Evolutionary conservation across 2,113 vertebrate species (phyloP).

Genomic region (Morone saxatilis): DNA sequence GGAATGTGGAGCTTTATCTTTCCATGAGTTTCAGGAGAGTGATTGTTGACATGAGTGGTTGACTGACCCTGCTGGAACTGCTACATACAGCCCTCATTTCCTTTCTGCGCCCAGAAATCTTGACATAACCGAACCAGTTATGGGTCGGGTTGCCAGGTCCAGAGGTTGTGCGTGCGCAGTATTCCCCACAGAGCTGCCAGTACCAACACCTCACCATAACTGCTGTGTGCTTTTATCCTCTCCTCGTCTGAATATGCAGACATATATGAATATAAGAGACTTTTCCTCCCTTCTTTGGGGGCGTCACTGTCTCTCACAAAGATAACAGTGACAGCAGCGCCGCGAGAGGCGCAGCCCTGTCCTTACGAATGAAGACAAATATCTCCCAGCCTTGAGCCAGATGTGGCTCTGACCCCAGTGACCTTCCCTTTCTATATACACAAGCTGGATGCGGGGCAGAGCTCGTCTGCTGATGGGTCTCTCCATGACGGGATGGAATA

Average conservation of each 20-base stretch:
- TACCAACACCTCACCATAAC: slow-evolving; percentile 39
- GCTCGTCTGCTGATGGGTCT: slow-evolving; percentile 12
- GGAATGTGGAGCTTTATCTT: slow-evolving; percentile 57
- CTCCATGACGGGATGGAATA: background rate
- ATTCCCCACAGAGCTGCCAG: slow-evolving; percentile 33
- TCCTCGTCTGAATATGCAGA: slow-evolving; percentile 24
- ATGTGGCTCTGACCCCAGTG: slow-evolving; percentile 59
- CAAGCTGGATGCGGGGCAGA: slow-evolving; percentile 30
- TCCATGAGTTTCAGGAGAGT: slow-evolving; percentile 43
- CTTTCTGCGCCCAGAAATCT: slow-evolving; percentile 42
- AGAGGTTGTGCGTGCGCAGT: background rate
- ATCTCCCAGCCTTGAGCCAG: slow-evolving; percentile 65
- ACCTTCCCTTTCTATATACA: slow-evolving; percentile 22
- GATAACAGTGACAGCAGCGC: slow-evolving; percentile 54
- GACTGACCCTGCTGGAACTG: slow-evolving; percentile 39
- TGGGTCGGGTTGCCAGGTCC: slow-evolving; percentile 11
- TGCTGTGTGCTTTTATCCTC: slow-evolving; percentile 28
- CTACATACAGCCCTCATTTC: slow-evolving; percentile 33
- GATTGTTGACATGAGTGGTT: slow-evolving; percentile 55
- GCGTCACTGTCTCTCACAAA: slow-evolving; percentile 41
- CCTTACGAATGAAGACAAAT: slow-evolving; percentile 59
- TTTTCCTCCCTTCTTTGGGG: slow-evolving; percentile 30
- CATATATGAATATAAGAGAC: no score
- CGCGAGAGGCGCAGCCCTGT: slow-evolving; percentile 42
- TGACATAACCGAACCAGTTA: slow-evolving; percentile 2